phyloP scores from a whole-genome alignment of 2,113 vertebrate species.

The Tretioscincus oriximinensis region DNA sequence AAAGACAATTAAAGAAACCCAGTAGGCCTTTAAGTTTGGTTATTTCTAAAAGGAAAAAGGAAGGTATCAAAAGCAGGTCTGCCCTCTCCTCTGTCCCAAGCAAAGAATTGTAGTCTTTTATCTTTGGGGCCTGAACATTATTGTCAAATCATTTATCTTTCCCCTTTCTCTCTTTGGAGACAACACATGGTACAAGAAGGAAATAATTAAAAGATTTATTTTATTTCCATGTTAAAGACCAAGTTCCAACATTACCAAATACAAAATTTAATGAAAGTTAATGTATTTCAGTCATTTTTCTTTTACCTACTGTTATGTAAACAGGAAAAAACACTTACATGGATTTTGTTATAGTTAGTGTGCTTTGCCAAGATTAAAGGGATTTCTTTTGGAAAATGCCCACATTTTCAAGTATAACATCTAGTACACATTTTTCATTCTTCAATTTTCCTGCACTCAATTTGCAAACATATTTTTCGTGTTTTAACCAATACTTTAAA shows the following conservation, averaged over 20 bases:
- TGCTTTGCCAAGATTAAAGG: not conserved
- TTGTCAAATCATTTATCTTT: not conserved
- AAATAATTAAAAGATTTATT: not conserved
- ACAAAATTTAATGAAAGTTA: not conserved
- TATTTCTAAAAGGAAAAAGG: too few species aligned
- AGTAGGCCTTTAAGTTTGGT: not conserved
- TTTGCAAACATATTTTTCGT: not conserved
- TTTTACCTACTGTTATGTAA: not conserved
- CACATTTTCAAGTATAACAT: not conserved
- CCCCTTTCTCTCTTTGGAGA: not conserved
- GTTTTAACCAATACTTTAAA: not conserved
- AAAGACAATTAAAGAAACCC: slow-evolving; percentile 7
- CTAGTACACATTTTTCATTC: not conserved
- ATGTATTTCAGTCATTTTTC: not conserved
- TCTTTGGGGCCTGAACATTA: not conserved
- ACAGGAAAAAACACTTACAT: not conserved
- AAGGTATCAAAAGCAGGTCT: too few species aligned
- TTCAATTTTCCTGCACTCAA: not conserved
- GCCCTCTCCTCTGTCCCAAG: too few species aligned
- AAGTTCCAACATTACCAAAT: not conserved
- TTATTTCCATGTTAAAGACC: not conserved
- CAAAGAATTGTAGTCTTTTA: too few species aligned
- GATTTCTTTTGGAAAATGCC: not conserved
- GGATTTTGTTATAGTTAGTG: not conserved
- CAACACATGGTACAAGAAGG: not conserved